phyloP scores from a whole-genome alignment of 2,888 invertebrate genomes.

The Polyploca ridens region DNA sequence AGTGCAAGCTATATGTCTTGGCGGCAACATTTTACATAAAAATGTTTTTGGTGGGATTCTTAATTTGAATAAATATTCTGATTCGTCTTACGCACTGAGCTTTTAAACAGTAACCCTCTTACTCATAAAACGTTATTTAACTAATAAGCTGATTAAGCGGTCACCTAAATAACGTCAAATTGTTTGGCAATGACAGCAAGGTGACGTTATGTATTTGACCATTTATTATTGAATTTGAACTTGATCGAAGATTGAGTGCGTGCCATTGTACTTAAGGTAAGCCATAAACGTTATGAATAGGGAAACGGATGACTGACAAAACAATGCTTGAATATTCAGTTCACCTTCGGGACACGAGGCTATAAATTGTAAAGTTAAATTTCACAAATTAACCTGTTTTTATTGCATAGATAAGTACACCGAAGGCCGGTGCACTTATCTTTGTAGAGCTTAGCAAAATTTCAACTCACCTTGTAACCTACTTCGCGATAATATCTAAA shows the following conservation, averaged over 20 bases:
- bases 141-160: no score
- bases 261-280: conserved; percentile 9
- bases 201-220: no score
- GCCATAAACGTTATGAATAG: not conserved
- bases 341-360: not conserved
- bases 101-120: no score
- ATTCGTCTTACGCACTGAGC: not conserved
- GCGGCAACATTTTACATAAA: no score
- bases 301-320: not conserved
- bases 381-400: not conserved
- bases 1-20: no score
- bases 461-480: not conserved
- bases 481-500: not conserved
- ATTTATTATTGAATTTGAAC: not conserved
- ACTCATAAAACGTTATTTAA: no score
- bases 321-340: conserved; percentile 2
- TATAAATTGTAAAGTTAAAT: conserved; percentile 1
- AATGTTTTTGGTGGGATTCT: no score
- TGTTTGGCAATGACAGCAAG: no score
- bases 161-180: no score
- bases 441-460: not conserved
- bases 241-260: conserved; percentile 13
- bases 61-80: not conserved
- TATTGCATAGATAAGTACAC: not conserved
- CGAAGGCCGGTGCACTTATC: not conserved